A percentile compares a stretch with the other conserved stretches of the same genome.
Conservation (phyloP, 2,888 invertebrate genomes). For the Conistra vaccinii region DNA sequence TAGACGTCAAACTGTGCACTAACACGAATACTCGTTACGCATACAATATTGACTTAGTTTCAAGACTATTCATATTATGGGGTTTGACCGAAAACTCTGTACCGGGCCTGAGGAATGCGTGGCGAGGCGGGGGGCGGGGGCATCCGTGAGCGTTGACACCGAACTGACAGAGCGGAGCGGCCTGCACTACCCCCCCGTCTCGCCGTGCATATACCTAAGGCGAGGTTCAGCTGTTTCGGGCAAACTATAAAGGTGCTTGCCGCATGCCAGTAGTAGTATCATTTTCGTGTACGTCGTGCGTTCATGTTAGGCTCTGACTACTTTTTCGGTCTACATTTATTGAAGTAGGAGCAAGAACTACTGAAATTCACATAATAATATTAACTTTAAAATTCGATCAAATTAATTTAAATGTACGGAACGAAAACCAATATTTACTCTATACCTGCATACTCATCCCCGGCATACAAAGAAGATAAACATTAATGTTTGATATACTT, state of each 20-base stretch:
- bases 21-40: background rate
- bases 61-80: background rate
- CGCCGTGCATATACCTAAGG: background rate
- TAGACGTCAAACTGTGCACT: background rate
- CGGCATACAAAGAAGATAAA: conserved; percentile 43
- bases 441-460: background rate
- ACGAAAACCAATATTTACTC: conserved; percentile 11
- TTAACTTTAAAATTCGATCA: background rate
- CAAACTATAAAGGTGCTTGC: background rate
- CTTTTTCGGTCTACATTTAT: background rate
- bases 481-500: conserved; percentile 24
- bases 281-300: too few relatives aligned
- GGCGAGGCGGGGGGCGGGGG: background rate
- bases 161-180: background rate
- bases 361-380: background rate
- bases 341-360: background rate
- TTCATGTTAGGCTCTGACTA: background rate
- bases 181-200: background rate
- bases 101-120: too few relatives aligned
- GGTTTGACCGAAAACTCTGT: too few relatives aligned
- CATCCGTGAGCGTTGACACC: background rate
- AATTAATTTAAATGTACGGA: conserved; percentile 38
- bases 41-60: background rate
- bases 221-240: too few relatives aligned
- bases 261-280: too few relatives aligned